Base-by-base conservation (phyloP, 2,888 invertebrate species). In the Eupithecia pulchellata region DNA sequence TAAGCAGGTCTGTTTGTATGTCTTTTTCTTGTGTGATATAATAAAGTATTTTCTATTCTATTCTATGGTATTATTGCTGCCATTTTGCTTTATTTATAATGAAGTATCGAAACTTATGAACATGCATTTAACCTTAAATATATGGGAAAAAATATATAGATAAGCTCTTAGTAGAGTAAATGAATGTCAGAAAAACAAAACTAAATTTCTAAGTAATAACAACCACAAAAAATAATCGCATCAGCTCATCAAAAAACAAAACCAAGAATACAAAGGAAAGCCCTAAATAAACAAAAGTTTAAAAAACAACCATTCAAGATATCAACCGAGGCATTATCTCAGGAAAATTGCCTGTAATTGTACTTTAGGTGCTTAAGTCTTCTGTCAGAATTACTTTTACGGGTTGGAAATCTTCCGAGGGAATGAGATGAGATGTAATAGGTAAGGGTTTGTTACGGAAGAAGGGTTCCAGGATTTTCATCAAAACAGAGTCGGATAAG, bases 381-480 rank as follows among this genome's bases (percentile, higher is more conserved):
- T 9, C 66, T 69, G 72, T 69, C 69, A 69, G 64, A 73, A 73
- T 73, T 69, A 73, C 66, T 73, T 73, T 72, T 66, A 67, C 55
- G 61, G 55, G 25, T 66, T 30, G 52, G 61, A 64, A 66, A 67
- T 69, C 64, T 72, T 72, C 32, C 47, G 34, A 70, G 47, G 62
- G 66, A 68, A 72, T 57, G 61, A 71, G 75, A 75, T 66, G 68
- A 39, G 58, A 20, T 60, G 66, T 62, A 73, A 69, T 71, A 47
- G 67, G 36, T 34, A 73, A 71, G 65, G 9, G 61, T 20, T 66
- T 27, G 29, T n/a, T 30, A 61, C 20, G 2, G 34, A 0, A 52
- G n/a, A 55, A 60, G 47, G 64, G 64, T 71, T 61, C 71, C 30
- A 25, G 34, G 20, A 5, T 32, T 30, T 34, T 20, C 11, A 11